A percentile compares a stretch with the other conserved stretches of the same genome.
These are phyloP conservation scores for Pseudorectes ferrugineus DNA, from an alignment of 2,113 vertebrate species.

Conservation along the genomic window DNA sequence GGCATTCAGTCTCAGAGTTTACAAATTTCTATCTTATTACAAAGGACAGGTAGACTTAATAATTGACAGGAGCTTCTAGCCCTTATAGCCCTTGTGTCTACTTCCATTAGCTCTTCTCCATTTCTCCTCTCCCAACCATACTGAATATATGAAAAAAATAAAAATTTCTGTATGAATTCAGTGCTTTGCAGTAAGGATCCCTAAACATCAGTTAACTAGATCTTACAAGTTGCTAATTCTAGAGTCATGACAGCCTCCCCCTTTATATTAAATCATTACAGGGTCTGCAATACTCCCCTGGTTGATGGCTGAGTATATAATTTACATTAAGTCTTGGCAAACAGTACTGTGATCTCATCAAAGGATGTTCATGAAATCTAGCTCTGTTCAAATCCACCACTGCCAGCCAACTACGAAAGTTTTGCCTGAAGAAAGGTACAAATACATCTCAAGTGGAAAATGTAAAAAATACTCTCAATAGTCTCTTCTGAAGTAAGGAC, in stretches of 20 bases:
- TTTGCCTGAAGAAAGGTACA: not conserved
- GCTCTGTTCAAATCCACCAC: not conserved
- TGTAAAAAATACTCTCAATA: not conserved
- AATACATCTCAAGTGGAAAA: not conserved
- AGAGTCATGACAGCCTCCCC: not conserved
- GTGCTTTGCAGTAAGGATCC: not conserved
- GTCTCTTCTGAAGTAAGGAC: not conserved
- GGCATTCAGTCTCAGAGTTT: not conserved
- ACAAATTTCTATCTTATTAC: not conserved
- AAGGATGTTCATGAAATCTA: not conserved
- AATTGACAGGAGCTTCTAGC: not conserved
- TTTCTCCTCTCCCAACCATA: not conserved
- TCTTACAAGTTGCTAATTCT: not conserved
- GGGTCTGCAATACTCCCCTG: not conserved
- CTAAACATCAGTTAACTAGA: not conserved
- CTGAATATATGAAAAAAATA: not conserved
- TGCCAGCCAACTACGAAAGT: not conserved
- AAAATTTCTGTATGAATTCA: not conserved
- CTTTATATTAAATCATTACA: not conserved
- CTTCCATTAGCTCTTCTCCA: not conserved
- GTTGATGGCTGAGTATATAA: not conserved
- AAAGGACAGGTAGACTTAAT: not conserved
- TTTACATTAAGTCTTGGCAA: not conserved
- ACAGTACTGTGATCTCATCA: not conserved
- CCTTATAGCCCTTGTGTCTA: not conserved